These are phyloP conservation scores for Drosophila colorata DNA, from an alignment of 2,888 invertebrate species.

Conservation along the genomic window DNA sequence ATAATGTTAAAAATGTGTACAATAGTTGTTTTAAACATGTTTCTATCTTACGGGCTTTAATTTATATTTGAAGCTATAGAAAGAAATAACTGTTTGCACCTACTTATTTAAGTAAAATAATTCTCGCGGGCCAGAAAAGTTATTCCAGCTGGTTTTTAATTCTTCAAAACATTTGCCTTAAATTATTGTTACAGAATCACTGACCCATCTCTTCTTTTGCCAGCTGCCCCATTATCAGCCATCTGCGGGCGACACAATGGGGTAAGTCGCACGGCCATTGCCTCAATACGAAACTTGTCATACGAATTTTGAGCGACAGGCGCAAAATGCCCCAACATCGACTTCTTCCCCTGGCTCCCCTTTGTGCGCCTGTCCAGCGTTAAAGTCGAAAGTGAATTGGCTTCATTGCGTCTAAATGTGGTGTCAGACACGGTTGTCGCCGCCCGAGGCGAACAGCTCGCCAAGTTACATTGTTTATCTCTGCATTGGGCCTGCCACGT, in stretches of 20 bases:
- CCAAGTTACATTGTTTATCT: slow-evolving; percentile 49
- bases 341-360: not conserved
- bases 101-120: too few species aligned
- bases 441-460: not conserved
- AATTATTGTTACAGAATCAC: not conserved
- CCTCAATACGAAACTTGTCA: slow-evolving; percentile 41
- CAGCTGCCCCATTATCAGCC: slow-evolving; percentile 31
- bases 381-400: slow-evolving; percentile 64
- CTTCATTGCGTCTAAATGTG: slow-evolving; percentile 79
- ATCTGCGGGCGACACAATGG: slow-evolving; percentile 28
- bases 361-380: not conserved
- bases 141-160: not conserved
- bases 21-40: too few species aligned
- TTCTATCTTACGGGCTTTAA: too few species aligned
- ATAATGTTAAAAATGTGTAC: too few species aligned
- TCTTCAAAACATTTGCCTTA: not conserved
- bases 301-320: slow-evolving; percentile 46
- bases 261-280: slow-evolving; percentile 12
- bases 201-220: not conserved
- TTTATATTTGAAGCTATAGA: too few species aligned
- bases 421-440: slow-evolving; percentile 56
- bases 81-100: too few species aligned
- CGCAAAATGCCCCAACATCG: slow-evolving; percentile 27
- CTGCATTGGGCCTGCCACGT: not conserved
- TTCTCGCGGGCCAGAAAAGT: too few species aligned